Evolutionary conservation across 2,888 invertebrate species (phyloP).

Genomic region (Dendrolimus pini): DNA sequence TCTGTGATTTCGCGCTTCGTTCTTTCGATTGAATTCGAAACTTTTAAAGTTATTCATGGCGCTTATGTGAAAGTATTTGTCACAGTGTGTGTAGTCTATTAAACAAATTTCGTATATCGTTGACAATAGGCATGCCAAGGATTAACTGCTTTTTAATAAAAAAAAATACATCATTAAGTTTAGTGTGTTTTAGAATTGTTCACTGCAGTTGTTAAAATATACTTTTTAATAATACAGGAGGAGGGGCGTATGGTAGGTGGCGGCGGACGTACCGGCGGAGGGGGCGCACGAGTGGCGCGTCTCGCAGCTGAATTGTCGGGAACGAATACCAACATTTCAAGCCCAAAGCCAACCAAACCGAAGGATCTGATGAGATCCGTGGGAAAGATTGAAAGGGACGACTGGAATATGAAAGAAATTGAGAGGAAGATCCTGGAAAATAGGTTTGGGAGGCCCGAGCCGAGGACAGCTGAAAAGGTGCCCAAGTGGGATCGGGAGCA

Average conservation of each 20-base stretch:
- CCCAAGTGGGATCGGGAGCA: slow-evolving; percentile 95
- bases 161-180: too few species aligned
- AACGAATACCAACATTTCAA: slow-evolving; percentile 67
- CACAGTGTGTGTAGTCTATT: too few species aligned
- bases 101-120: too few species aligned
- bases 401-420: slow-evolving; percentile 94
- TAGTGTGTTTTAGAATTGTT: too few species aligned
- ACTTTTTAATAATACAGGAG: slow-evolving; percentile 30
- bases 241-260: slow-evolving; percentile 56
- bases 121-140: too few species aligned
- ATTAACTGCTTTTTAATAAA: too few species aligned
- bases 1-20: too few species aligned
- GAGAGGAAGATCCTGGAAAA: slow-evolving; percentile 92
- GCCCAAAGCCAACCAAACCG: slow-evolving; percentile 81
- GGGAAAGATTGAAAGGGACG: slow-evolving; percentile 91
- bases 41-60: too few species aligned
- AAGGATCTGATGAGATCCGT: slow-evolving; percentile 91
- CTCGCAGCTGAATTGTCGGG: slow-evolving; percentile 87
- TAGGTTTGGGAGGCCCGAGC: slow-evolving; percentile 79
- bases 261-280: slow-evolving; percentile 39
- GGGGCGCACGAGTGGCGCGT: slow-evolving; percentile 52
- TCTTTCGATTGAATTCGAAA: too few species aligned
- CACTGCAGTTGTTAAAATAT: too few species aligned
- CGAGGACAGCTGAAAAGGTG: slow-evolving; percentile 83
- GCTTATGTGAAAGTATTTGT: too few species aligned